Evolutionary conservation across 1,140 invertebrate species (phyloP), one percentile per base, ranked within the genome.

Genomic region (Drosophila tsacasi): DNA sequence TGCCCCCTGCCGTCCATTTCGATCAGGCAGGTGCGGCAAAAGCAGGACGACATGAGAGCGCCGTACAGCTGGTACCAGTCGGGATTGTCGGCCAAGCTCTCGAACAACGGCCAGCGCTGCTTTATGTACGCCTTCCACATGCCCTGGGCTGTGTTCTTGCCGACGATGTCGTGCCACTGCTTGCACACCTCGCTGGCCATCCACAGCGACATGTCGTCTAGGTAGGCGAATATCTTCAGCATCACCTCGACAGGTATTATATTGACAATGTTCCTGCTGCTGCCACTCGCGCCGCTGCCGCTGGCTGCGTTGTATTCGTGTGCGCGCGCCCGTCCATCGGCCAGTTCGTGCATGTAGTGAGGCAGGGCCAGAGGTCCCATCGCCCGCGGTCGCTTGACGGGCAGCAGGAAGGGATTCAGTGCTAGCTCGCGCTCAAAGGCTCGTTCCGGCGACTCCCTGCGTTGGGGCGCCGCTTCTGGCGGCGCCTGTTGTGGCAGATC

Each of bases 141-240:
- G 35, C 95, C 94, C 42, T 96, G 94, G 2, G 96, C 94, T 49
- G 96, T 95, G 81, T 97, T 96, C 32, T 95, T 95, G 50, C 95
- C 95, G 39, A 99, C 93, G 25, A 99, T 95, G 23, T 96, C 95
- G 50, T 95, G 94, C 97, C 97, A 98, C 78, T 97, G 95, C 77
- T 95, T 94, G 92, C 97, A 98, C 21, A 98, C 97, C 93, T 97
- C 96, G 72, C 96, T 95, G 75, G 97, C 96, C 93, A 96, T 96
- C 96, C 97, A 97, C 69, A 98, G 93, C 6, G 97, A 98, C 72
- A 99, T 95, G 92, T 98, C 97, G 91, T 99, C 98, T 79, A 99
- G 93, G 92, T 98, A 97, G 25, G 96, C 96, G 93, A 99, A 98
- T 66, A 98, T 97, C 49, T 96, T 95, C 13, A 98, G 94, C 79